Evolutionary conservation across 2,797 vertebrate species (phyloP), one percentile per base, ranked within the genome.

Genomic region (Rhodeus uyekii): DNA sequence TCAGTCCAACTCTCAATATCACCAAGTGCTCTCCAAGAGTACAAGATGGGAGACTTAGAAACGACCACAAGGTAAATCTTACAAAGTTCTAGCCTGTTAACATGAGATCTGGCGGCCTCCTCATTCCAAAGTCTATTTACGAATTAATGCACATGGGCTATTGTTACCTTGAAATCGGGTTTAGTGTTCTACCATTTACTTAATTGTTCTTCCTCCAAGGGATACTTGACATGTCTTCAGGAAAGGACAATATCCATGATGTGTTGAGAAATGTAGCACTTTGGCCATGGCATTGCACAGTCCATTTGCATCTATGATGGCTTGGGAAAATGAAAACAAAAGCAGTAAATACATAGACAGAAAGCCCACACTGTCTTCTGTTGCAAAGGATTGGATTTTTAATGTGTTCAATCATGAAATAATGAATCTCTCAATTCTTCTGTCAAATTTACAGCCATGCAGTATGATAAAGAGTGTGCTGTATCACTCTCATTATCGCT

Each of bases 171-270:
- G 83, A 91, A 87, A 89, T 87, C 86, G 79, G 92, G 94, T 94
- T 93, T 94, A 93, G 93, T 90, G 93, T 95, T 94, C 89, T 90
- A 76, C 90, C 87, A 94, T 94, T 94, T 94, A 90, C 91, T 90
- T 94, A 93, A 95, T 93, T 94, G 92, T 85, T 75, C 67, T 27
- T 60, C 44, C 83, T 87, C 74, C 89, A 36, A 60, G 34, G 74
- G 74, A 83, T 76, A 68, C 42, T 13, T 24, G 64, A 39, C 73
- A 72, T 63, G 74, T 75, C 61, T 71, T 80, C 3, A 14, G 50
- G 38, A 19, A 55, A 18, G 36, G 27, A 53, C 13, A 79, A n/a
- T 64, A 50, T 80, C 44, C 34, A 14, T 55, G 24, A 48, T 29
- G 63, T 61, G 42, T 42, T 65, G 38, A 67, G 69, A 76, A 82